Conservation (phyloP, 53 echinoderm and acorn worm genomes). For the Holothuria scabra region DNA sequence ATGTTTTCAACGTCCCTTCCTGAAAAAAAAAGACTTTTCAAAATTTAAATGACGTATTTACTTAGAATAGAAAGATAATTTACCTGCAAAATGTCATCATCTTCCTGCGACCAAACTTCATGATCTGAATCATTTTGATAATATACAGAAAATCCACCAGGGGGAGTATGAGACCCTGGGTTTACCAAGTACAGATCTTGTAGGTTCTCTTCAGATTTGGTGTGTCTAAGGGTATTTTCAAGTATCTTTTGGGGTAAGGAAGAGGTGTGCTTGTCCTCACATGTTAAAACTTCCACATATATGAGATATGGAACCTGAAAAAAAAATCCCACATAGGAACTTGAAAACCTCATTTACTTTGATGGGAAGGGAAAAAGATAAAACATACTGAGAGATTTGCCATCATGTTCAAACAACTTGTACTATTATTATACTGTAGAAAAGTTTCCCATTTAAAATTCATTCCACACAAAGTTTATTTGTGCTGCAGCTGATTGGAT, state of each 20-base stretch:
- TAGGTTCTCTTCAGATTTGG: conserved; percentile 96
- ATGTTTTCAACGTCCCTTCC: no score
- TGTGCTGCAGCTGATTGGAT: no score
- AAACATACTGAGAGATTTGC: no score
- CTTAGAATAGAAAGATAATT: background rate
- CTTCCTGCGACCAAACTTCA: conserved; percentile 99
- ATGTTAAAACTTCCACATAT: conserved; percentile 92
- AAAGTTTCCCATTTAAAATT: no score
- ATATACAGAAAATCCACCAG: conserved; percentile 80
- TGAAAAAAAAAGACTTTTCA: no score
- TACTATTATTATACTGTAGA: no score
- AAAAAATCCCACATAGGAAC: background rate
- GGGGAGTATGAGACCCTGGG: conserved; percentile 68
- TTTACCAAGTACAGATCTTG: conserved; percentile 70
- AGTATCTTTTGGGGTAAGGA: conserved; percentile 90
- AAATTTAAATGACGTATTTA: no score
- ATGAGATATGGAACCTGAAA: conserved; percentile 93
- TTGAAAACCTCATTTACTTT: no score
- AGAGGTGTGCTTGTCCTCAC: conserved; percentile 98
- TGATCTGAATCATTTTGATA: conserved; percentile 90
- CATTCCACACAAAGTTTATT: no score
- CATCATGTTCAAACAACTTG: no score
- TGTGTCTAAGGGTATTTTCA: conserved; percentile 95
- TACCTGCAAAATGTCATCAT: conserved; percentile 95
- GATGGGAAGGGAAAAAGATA: no score